phyloP scores from a whole-genome alignment of 2,113 vertebrate genomes.

The Gasterosteus aculeatus region DNA sequence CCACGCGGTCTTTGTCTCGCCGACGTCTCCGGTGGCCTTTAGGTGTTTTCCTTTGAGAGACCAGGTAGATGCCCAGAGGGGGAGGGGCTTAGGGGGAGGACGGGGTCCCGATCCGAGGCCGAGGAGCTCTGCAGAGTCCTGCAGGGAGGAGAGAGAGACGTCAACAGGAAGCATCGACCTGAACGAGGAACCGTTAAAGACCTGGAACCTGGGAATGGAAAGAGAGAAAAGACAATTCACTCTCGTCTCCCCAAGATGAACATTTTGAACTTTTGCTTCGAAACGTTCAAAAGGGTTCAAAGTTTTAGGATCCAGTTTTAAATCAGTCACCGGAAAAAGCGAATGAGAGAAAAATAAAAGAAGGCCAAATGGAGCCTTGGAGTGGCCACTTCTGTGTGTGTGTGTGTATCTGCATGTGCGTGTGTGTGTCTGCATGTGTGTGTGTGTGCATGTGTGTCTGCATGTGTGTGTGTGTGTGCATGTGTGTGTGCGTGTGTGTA shows the following conservation, averaged over 20 bases:
- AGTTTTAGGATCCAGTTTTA: neutral
- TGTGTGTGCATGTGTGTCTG: constrained; percentile 46
- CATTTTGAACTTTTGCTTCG: neutral
- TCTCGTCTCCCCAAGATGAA: no score
- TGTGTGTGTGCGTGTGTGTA: constrained; percentile 51
- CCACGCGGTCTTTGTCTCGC: neutral
- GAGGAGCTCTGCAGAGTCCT: constrained; percentile 5
- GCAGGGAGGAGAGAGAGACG: neutral
- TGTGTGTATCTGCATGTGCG: neutral
- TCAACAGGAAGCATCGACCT: neutral
- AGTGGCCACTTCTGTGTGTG: constrained; percentile 1
- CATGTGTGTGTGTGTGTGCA: constrained; percentile 44
- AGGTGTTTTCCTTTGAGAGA: neutral
- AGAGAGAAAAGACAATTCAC: no score
- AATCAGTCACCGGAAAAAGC: neutral
- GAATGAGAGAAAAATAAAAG: neutral
- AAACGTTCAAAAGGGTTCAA: neutral
- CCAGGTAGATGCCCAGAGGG: neutral
- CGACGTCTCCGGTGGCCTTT: neutral
- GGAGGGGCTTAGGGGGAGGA: neutral
- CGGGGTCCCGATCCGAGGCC: constrained; percentile 17
- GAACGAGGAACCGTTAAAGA: neutral
- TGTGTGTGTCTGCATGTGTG: constrained; percentile 1
- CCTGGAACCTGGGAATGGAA: no score
- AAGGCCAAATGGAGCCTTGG: neutral